phyloP scores from a whole-genome alignment of 1,140 invertebrate species.

The Brachionus sp. region DNA sequence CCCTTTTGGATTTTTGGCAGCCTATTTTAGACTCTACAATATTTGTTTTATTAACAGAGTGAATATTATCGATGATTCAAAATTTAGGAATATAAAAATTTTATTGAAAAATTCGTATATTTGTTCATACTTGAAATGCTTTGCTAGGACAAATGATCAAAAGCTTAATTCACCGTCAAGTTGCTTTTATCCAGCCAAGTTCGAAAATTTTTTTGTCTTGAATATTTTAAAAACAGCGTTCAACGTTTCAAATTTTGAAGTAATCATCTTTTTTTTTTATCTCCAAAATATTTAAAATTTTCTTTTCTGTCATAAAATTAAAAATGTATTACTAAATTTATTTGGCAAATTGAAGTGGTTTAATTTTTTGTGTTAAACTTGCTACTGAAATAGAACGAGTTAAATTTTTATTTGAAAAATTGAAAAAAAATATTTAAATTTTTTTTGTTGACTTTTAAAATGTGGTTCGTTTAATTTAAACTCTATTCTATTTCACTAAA shows the following conservation, averaged over 20 bases:
- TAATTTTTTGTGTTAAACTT: no score
- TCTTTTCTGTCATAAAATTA: no score
- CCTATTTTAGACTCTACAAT: constrained; percentile 21
- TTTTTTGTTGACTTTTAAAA: no score
- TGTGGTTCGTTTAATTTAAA: no score
- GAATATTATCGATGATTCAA: background rate
- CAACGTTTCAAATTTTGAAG: background rate
- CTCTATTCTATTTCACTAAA: no score
- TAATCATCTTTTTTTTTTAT: constrained; percentile 52
- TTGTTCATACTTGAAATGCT: constrained; percentile 2
- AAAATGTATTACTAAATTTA: no score
- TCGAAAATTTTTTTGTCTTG: constrained; percentile 12
- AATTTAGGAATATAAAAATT: constrained; percentile 1
- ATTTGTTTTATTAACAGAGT: background rate
- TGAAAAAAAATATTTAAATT: no score
- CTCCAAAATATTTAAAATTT: no score
- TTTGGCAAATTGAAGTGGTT: no score
- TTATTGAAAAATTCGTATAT: constrained; percentile 8
- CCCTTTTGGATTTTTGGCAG: constrained; percentile 11
- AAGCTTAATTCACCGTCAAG: background rate
- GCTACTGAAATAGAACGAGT: no score
- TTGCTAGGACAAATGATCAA: constrained; percentile 3
- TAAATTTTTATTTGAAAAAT: no score
- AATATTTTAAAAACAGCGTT: background rate
- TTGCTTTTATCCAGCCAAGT: background rate